A percentile compares a stretch with the other conserved stretches of the same genome.
These are phyloP conservation scores for Ornithoptera priamus DNA, from an alignment of 2,888 invertebrate species.

Conservation along the genomic window DNA sequence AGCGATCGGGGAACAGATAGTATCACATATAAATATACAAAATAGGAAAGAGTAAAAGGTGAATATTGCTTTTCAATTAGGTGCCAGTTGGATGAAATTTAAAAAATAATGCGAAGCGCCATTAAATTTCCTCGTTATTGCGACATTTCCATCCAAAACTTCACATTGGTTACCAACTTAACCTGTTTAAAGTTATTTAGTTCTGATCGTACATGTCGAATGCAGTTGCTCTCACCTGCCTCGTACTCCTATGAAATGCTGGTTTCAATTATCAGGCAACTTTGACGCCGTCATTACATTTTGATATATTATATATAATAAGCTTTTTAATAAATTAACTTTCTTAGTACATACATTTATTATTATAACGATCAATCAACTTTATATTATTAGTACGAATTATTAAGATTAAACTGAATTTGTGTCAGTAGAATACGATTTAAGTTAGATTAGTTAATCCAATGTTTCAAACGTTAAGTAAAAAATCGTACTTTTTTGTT, in stretches of 20 bases:
- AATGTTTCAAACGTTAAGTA: too few relatives aligned
- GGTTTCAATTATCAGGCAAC: conserved; percentile 3
- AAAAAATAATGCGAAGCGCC: not conserved
- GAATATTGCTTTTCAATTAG: not conserved
- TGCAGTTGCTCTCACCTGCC: conserved; percentile 26
- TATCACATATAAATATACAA: not conserved
- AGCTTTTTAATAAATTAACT: not conserved
- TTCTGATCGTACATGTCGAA: conserved; percentile 25
- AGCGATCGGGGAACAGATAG: too few relatives aligned
- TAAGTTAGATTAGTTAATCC: too few relatives aligned
- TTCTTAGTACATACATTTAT: too few relatives aligned
- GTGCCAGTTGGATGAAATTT: not conserved
- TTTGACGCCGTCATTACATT: conserved; percentile 10
- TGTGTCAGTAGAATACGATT: too few relatives aligned
- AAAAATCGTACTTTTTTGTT: too few relatives aligned
- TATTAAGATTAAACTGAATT: too few relatives aligned
- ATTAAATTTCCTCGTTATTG: not conserved
- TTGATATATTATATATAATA: not conserved
- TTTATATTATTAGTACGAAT: too few relatives aligned
- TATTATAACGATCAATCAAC: too few relatives aligned
- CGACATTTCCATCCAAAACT: conserved; percentile 23
- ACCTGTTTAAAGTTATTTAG: conserved; percentile 29
- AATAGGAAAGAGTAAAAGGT: not conserved
- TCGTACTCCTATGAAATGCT: conserved; percentile 19
- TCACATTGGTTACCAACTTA: conserved; percentile 19